Conservation (phyloP, 2,888 invertebrate genomes). For the Calameuta pallipes region DNA sequence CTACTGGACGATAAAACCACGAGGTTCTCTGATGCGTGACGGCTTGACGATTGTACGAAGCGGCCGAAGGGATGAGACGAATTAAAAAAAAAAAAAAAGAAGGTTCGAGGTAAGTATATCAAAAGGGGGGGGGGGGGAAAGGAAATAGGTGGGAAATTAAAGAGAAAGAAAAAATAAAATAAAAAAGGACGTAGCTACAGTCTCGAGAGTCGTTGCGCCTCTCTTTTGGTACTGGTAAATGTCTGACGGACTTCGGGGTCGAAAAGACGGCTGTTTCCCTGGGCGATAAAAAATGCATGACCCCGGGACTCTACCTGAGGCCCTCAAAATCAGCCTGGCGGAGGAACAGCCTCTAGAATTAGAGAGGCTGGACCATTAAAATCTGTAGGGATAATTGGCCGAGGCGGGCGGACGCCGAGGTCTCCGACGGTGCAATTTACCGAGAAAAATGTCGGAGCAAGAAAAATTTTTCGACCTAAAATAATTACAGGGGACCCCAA, state of each 20-base stretch:
- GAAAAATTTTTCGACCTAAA: slow-evolving; percentile 16
- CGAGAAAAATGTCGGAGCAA: slow-evolving; percentile 23
- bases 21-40: too few relatives aligned
- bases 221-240: neutral
- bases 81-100: too few relatives aligned
- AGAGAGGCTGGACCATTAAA: slow-evolving; percentile 54
- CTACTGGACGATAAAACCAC: too few relatives aligned
- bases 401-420: neutral
- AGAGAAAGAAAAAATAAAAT: slow-evolving; percentile 15
- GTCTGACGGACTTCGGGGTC: neutral
- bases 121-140: neutral
- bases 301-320: slow-evolving; percentile 36
- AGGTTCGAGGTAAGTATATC: slow-evolving; percentile 2
- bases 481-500: slow-evolving; percentile 17
- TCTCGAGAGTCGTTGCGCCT: neutral
- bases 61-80: too few relatives aligned
- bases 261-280: slow-evolving; percentile 36
- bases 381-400: slow-evolving; percentile 55
- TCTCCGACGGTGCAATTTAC: slow-evolving; percentile 13
- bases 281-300: slow-evolving; percentile 49
- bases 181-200: neutral
- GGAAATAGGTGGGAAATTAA: slow-evolving; percentile 13
- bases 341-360: slow-evolving; percentile 52
- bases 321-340: slow-evolving; percentile 3
- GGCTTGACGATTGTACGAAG: too few relatives aligned